Base-by-base conservation (phyloP, 2,888 invertebrate genomes). In the Hydropsyche betteni region DNA sequence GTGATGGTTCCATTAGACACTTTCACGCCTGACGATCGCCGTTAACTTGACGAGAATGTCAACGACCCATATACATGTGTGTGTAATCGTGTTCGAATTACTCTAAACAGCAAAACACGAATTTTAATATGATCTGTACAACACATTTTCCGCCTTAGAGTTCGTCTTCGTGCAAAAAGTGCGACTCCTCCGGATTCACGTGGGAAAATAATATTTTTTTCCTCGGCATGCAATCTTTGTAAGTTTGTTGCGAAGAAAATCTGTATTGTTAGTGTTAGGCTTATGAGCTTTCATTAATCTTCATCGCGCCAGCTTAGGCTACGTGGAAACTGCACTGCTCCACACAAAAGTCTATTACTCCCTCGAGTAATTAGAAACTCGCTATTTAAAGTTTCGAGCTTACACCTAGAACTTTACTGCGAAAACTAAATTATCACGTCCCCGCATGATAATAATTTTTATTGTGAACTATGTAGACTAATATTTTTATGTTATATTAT, bases 251-350 rank as follows among this genome's bases (percentile, higher is more conserved):
- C 8, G 58, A 58, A 58, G 58, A 58, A 58, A 58, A 58, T 58
- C 58, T 58, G 36, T 64, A 64, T 64, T 36, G 64, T 36, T 64
- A 64, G 36, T 34, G 36, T 64, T 64, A 34, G 36, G 64, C 64
- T 64, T 64, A 36, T 64, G 34, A 64, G n/a, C 64, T 64, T 64
- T 64, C 64, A 64, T 64, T 64, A 64, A 64, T 64, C 64, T 64
- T 64, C 36, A 64, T 36, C 36, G 36, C 34, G 64, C 12, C n/a
- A n/a, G 36, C 64, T 64, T 64, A 36, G 34, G 16, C 58, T 58
- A 58, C 16, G 58, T 64, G 64, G 36, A 64, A 64, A 36, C 36
- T 64, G 64, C 64, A 64, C 12, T 36, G 36, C 34, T 64, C n/a
- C 33, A 36, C 14, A 36, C 64, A 64, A 36, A 64, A 58, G 58